Evolutionary conservation across 2,797 vertebrate species (phyloP).

Genomic region (Pempheris klunzingeri): DNA sequence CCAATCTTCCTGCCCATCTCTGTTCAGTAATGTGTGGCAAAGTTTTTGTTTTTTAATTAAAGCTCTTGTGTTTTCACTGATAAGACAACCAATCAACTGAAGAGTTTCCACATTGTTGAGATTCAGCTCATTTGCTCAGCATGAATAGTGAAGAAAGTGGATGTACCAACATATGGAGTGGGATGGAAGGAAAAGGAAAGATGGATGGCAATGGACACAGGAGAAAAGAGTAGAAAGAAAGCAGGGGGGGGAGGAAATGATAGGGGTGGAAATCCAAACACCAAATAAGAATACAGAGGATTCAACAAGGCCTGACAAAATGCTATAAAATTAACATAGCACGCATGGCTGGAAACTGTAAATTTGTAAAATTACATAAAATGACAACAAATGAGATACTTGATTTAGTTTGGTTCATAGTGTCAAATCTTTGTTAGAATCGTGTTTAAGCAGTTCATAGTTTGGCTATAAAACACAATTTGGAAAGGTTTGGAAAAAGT

Average conservation of each 20-base stretch:
- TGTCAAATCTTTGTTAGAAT: not conserved
- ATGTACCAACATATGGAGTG: constrained; percentile 49
- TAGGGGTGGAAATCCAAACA: not conserved
- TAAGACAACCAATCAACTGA: constrained; percentile 71
- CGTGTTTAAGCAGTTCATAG: not conserved
- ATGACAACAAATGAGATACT: constrained; percentile 10
- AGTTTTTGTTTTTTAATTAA: constrained; percentile 78
- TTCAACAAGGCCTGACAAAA: not conserved
- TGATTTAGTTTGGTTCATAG: constrained; percentile 5
- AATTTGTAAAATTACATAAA: not conserved
- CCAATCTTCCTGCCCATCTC: constrained; percentile 54
- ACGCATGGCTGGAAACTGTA: not conserved
- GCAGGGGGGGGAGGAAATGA: not conserved
- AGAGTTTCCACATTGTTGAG: constrained; percentile 58
- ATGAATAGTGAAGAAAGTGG: constrained; percentile 26
- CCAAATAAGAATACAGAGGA: not conserved
- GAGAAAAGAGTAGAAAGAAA: constrained; percentile 18
- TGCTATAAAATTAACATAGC: not conserved
- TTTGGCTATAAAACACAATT: constrained; percentile 15
- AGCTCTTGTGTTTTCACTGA: constrained; percentile 73
- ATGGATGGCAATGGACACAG: constrained; percentile 11
- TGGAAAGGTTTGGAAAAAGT: not conserved
- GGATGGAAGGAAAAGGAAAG: constrained; percentile 19
- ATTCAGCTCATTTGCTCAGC: constrained; percentile 53
- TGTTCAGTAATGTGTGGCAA: constrained; percentile 68